phyloP scores from a whole-genome alignment of 2,888 invertebrate species.

The Leucophenga maculata region DNA sequence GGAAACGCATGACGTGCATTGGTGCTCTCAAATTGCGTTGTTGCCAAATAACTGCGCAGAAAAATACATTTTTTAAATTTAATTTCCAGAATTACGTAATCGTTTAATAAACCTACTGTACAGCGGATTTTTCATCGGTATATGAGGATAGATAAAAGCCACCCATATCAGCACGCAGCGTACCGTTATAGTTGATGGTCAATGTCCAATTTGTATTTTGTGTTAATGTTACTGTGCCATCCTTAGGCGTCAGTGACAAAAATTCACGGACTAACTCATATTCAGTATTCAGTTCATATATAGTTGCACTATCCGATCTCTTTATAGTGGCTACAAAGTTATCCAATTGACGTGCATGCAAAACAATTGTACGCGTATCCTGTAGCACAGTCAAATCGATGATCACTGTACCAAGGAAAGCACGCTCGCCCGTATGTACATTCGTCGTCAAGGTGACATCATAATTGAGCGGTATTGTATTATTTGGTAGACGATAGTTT shows the following conservation, averaged over 20 bases:
- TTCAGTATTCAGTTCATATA: slow-evolving; percentile 19
- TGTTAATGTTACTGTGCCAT: slow-evolving; percentile 6
- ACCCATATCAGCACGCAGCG: slow-evolving; percentile 76
- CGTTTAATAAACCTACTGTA: slow-evolving; percentile 53
- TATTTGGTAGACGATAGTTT: slow-evolving; percentile 74
- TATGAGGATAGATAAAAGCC: slow-evolving; percentile 79
- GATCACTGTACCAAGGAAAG: slow-evolving; percentile 55
- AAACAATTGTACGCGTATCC: slow-evolving; percentile 48
- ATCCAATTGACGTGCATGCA: slow-evolving; percentile 54
- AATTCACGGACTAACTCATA: slow-evolving; percentile 54
- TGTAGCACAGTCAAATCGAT: slow-evolving; percentile 53
- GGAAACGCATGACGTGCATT: slow-evolving; percentile 81
- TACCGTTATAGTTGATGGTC: slow-evolving; percentile 75
- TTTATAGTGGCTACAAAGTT: slow-evolving; percentile 46
- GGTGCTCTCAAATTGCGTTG: slow-evolving; percentile 80
- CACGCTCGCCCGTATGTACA: slow-evolving; percentile 51
- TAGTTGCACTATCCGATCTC: slow-evolving; percentile 32
- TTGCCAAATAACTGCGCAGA: slow-evolving; percentile 72
- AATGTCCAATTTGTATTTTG: slow-evolving; percentile 72
- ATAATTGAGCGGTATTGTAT: slow-evolving; percentile 75
- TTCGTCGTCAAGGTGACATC: slow-evolving; percentile 65
- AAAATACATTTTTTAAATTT: neutral
- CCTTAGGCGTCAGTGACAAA: slow-evolving; percentile 45
- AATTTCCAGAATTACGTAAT: slow-evolving; percentile 25
- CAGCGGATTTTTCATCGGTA: slow-evolving; percentile 38